A percentile compares a stretch with the other conserved stretches of the same genome.
These are phyloP conservation scores for Clistopyga incitator DNA, from an alignment of 2,888 invertebrate genomes.

Conservation along the genomic window DNA sequence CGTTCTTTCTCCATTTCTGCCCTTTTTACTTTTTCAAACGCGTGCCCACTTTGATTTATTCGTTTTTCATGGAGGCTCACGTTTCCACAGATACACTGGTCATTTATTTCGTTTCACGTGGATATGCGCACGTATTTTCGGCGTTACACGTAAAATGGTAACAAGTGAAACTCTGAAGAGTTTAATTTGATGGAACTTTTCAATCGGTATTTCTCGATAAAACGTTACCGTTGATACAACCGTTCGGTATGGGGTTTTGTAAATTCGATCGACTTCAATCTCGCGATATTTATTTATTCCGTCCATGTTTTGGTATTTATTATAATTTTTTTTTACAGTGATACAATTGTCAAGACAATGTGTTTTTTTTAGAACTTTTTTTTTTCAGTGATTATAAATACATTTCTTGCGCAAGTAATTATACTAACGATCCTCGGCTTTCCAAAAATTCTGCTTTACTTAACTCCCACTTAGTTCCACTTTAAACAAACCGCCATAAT, in stretches of 20 bases:
- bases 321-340: too few species aligned
- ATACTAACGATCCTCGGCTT: too few species aligned
- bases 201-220: not conserved
- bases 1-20: slow-evolving; percentile 26
- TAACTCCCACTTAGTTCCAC: too few species aligned
- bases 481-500: not conserved
- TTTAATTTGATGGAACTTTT: not conserved
- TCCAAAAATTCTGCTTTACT: too few species aligned
- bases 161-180: not conserved
- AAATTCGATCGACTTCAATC: too few species aligned
- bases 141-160: not conserved
- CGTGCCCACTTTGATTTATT: slow-evolving; percentile 8
- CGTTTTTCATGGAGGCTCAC: slow-evolving; percentile 7
- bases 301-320: too few species aligned
- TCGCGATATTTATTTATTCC: too few species aligned
- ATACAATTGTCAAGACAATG: too few species aligned
- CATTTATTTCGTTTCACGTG: slow-evolving; percentile 9
- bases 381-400: too few species aligned
- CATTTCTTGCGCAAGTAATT: not conserved
- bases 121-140: slow-evolving; percentile 4
- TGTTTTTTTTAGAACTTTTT: too few species aligned
- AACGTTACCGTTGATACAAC: too few species aligned
- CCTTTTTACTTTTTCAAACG: slow-evolving; percentile 29
- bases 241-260: too few species aligned
- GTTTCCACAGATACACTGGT: not conserved